Base-by-base conservation (phyloP, 92 coral and sea anemone genomes). In the Actinernus sp. region DNA sequence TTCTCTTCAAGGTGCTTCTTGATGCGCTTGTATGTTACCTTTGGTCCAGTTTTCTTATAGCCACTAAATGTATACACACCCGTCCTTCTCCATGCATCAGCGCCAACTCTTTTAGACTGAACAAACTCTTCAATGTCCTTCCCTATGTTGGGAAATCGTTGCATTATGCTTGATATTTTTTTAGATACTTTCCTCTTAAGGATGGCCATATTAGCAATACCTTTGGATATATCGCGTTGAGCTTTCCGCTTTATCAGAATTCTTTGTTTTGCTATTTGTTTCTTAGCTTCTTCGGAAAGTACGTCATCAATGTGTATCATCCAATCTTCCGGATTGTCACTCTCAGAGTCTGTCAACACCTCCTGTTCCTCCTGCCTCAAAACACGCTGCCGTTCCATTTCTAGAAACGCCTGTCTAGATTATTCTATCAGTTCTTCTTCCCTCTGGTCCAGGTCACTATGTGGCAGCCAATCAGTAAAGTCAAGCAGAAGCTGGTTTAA, bases 51-150 rank as follows among this genome's bases (percentile, higher is more conserved):
- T 9, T 31, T 53, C 16, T 55, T 52, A 27, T 64, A 74, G 49
- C 60, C 33, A 9, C 56, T 52, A 28, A 77, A 84, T 1, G 85
- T 86, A 10, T 68, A 31, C 0, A 81, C 88, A 2, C 93, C 93
- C 0, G 88, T 87, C 18, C 88, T 61, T 26, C 84, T 58, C 79
- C 87, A 85, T 13, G 81, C 83, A 76, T 86, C 79, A 14, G 87
- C 92, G 0, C 92, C 83, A 12, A 79, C 72, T 51, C 59, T 73
- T 0, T 44, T 34, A 27, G 75, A 52, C 34, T 73, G 65, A 3
- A 88, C 89, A 59, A 69, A 88, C 1, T 78, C 83, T 38, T 88
- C 93, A 21, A 88, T 82, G 31, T 71, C 71, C 19, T 73, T 37
- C 10, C 93, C 89, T 17, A 88, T 82, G 28, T 58, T 76, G n/a